Evolutionary conservation across 30 jellyfish, hydroid and myxozoan species (phyloP).

Genomic region (Morbakka virulenta): DNA sequence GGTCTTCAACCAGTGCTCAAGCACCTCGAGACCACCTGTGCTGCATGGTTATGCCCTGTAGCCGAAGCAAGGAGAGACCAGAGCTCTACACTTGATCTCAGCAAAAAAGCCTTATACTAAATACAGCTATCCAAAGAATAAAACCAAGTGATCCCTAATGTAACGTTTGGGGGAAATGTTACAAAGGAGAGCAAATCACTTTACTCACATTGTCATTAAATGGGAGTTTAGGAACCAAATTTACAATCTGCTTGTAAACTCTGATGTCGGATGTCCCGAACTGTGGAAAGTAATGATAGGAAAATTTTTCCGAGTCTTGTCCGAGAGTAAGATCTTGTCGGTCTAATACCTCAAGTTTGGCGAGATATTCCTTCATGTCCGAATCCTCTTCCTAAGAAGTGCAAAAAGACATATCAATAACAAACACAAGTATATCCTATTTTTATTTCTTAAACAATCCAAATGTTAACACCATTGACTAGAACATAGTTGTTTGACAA

Average conservation of each 20-base stretch:
- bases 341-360: slow-evolving; percentile 51
- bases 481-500: too few species aligned
- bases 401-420: background rate
- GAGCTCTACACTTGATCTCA: too few species aligned
- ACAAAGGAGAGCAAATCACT: background rate
- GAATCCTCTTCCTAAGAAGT: slow-evolving; percentile 86
- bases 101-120: background rate
- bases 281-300: slow-evolving; percentile 79
- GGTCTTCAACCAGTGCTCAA: too few species aligned
- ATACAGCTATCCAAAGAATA: background rate
- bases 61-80: too few species aligned
- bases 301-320: slow-evolving; percentile 56
- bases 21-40: too few species aligned
- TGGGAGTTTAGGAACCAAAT: too few species aligned
- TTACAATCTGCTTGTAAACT: slow-evolving; percentile 42
- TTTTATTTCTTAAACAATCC: background rate
- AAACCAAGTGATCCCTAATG: too few species aligned
- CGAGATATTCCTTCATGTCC: slow-evolving; percentile 55
- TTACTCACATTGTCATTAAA: background rate
- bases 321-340: slow-evolving; percentile 88
- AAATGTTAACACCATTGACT: background rate
- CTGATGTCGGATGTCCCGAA: slow-evolving; percentile 80
- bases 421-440: background rate
- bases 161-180: too few species aligned
- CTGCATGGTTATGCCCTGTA: too few species aligned